Percentiles rank a stretch among this genome's conserved stretches.
Evolutionary conservation across 1,140 invertebrate species (phyloP).

Genomic region (Sarcophaga peregrina): DNA sequence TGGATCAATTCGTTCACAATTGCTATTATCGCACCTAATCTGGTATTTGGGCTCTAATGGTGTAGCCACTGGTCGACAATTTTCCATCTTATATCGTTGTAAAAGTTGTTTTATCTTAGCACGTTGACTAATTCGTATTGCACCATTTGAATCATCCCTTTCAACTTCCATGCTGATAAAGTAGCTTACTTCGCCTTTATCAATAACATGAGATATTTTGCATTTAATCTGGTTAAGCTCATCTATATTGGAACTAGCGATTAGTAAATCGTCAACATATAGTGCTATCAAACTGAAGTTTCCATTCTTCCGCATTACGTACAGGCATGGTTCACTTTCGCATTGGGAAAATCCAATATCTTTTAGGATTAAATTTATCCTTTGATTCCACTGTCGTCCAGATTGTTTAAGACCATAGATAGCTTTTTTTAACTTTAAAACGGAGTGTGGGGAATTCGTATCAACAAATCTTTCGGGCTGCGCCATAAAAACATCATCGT

Average conservation of each 20-base stretch:
- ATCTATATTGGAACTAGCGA: constrained; percentile 33
- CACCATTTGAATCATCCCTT: constrained; percentile 13
- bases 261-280: constrained; percentile 46
- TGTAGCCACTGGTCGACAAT: not conserved
- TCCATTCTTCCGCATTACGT: constrained; percentile 20
- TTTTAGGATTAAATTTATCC: constrained; percentile 42
- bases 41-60: constrained; percentile 3
- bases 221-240: constrained; percentile 50
- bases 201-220: constrained; percentile 42
- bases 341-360: constrained; percentile 28
- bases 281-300: constrained; percentile 36
- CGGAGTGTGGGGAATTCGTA: constrained; percentile 43
- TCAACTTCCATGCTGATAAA: constrained; percentile 35
- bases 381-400: constrained; percentile 51
- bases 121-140: not conserved
- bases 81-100: too few species aligned
- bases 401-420: constrained; percentile 58
- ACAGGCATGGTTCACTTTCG: constrained; percentile 44
- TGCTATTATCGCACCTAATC: not conserved
- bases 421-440: constrained; percentile 48
- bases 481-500: constrained; percentile 66
- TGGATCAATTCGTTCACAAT: constrained; percentile 3
- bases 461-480: constrained; percentile 59
- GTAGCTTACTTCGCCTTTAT: constrained; percentile 16
- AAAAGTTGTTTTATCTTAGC: too few species aligned